Conservation (phyloP, 2,113 vertebrate species). For the Tor tambroides region DNA sequence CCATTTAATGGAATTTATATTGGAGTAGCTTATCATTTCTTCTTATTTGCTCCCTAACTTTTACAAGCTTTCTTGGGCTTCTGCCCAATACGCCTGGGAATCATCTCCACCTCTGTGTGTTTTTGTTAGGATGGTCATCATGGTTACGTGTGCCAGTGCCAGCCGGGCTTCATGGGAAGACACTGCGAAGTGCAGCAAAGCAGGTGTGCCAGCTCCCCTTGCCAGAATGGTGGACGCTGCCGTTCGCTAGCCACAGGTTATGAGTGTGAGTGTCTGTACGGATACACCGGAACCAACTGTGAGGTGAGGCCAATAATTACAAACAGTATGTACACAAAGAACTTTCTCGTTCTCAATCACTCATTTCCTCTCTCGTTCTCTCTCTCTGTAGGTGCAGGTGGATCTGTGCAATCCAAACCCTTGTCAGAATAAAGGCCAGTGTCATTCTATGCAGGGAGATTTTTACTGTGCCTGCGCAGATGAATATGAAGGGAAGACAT, state of each 20-base stretch:
- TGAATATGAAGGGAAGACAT: slow-evolving; percentile 89
- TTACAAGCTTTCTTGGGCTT: not conserved
- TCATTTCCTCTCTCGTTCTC: not conserved
- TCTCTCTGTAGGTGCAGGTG: slow-evolving; percentile 76
- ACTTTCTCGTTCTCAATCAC: not conserved
- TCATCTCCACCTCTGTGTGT: slow-evolving; percentile 26
- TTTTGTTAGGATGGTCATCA: slow-evolving; percentile 74
- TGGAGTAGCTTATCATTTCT: not conserved
- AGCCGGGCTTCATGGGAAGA: slow-evolving; percentile 82
- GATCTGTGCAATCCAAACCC: slow-evolving; percentile 88
- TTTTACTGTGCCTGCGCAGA: slow-evolving; percentile 92
- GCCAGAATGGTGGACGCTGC: slow-evolving; percentile 82
- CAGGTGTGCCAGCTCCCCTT: slow-evolving; percentile 83
- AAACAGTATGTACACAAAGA: not conserved
- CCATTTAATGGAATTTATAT: not conserved
- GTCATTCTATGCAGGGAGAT: slow-evolving; percentile 81
- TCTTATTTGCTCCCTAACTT: not conserved
- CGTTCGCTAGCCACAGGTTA: slow-evolving; percentile 79
- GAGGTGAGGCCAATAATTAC: slow-evolving; percentile 79
- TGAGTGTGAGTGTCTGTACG: slow-evolving; percentile 83
- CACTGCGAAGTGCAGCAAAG: slow-evolving; percentile 85
- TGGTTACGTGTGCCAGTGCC: slow-evolving; percentile 86
- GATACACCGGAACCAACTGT: slow-evolving; percentile 83
- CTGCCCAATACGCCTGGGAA: not conserved
- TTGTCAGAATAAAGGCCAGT: slow-evolving; percentile 87